Percentiles rank a stretch among this genome's conserved stretches.
Evolutionary conservation across 1,140 invertebrate genomes (phyloP).

Genomic region (Oppia nitens): DNA sequence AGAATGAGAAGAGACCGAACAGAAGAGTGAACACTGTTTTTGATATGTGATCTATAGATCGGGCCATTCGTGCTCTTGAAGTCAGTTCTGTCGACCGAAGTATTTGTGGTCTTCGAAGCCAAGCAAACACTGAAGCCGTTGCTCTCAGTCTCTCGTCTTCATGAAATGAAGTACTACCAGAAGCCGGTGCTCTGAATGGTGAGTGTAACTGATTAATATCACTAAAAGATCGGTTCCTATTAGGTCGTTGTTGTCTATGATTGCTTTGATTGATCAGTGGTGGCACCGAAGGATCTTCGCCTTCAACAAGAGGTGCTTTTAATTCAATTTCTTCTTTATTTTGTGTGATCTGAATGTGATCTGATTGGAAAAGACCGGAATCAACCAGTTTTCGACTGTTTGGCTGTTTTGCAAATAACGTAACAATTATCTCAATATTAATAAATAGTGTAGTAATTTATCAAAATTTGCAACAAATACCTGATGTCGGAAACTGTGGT

Average conservation of each 20-base stretch:
- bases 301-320: constrained; percentile 3
- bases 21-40: constrained; percentile 77
- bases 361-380: neutral
- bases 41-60: constrained; percentile 67
- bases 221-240: neutral
- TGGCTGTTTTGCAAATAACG: neutral
- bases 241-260: neutral
- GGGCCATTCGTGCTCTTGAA: constrained; percentile 50
- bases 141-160: constrained; percentile 5
- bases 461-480: too few species aligned
- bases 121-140: constrained; percentile 19
- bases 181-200: neutral
- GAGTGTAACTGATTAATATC: neutral
- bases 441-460: too few species aligned
- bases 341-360: neutral
- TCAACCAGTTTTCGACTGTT: constrained; percentile 8
- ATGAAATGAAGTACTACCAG: neutral
- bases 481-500: neutral
- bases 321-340: constrained; percentile 4
- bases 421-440: too few species aligned
- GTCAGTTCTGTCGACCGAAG: constrained; percentile 67
- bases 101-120: constrained; percentile 19
- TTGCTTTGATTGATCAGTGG: constrained; percentile 8
- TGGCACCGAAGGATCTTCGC: constrained; percentile 5
- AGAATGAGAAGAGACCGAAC: constrained; percentile 75